Conservation (phyloP, 2,888 invertebrate genomes). For the Marronus borbonicus region DNA sequence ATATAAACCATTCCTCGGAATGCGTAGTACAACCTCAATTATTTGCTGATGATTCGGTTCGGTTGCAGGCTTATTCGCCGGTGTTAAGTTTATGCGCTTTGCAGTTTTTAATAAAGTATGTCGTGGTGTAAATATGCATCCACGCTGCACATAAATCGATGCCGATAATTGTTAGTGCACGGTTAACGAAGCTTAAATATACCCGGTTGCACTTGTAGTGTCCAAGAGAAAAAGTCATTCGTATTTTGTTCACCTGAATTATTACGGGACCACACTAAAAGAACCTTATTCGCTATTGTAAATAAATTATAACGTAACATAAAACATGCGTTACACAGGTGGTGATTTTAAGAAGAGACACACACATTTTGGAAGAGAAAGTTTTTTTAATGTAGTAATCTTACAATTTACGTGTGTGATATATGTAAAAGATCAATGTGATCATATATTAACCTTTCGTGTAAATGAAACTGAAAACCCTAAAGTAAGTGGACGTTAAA, state of each 20-base stretch:
- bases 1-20: too few species aligned
- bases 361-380: slow-evolving; percentile 6
- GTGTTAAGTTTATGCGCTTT: slow-evolving; percentile 37
- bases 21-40: not conserved
- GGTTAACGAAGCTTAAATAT: slow-evolving; percentile 43
- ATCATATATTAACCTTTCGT: too few species aligned
- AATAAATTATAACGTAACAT: slow-evolving; percentile 27
- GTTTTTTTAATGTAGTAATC: slow-evolving; percentile 5
- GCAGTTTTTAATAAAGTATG: slow-evolving; percentile 44
- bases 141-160: slow-evolving; percentile 33
- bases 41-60: slow-evolving; percentile 3
- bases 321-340: slow-evolving; percentile 26
- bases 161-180: slow-evolving; percentile 42
- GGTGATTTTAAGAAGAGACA: slow-evolving; percentile 14
- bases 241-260: slow-evolving; percentile 33
- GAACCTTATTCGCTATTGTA: slow-evolving; percentile 24
- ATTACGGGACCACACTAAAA: slow-evolving; percentile 39
- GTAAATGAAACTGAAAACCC: too few species aligned
- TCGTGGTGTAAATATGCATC: slow-evolving; percentile 42
- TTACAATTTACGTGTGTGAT: slow-evolving; percentile 1
- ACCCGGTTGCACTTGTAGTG: slow-evolving; percentile 33
- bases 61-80: not conserved
- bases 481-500: too few species aligned
- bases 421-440: not conserved
- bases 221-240: slow-evolving; percentile 27